phyloP scores from a whole-genome alignment of 2,113 vertebrate genomes.

The Stigmatopora argus region DNA sequence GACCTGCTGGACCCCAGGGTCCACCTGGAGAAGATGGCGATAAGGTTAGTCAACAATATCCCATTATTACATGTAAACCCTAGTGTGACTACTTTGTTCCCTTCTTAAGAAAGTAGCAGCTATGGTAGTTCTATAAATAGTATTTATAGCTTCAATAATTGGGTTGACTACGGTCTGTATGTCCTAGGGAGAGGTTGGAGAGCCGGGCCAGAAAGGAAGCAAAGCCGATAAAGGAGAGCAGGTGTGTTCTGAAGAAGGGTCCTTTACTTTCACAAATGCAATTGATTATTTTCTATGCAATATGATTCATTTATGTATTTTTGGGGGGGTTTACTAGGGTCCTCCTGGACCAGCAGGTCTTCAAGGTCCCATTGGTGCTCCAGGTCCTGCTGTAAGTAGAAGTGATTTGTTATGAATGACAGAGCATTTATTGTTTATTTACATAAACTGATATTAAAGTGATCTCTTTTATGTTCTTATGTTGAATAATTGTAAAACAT shows the following conservation, averaged over 20 bases:
- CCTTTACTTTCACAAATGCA: not conserved
- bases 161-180: conserved; percentile 13
- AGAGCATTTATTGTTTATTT: not conserved
- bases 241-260: conserved; percentile 55
- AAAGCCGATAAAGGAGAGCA: conserved; percentile 97
- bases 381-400: conserved; percentile 89
- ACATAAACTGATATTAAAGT: too few species aligned
- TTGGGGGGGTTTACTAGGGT: conserved; percentile 74
- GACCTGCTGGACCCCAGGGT: conserved; percentile 90
- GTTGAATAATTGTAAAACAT: too few species aligned
- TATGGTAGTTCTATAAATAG: not conserved
- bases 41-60: conserved; percentile 74
- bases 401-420: not conserved
- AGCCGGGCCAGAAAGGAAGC: conserved; percentile 93
- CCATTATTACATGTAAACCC: not conserved
- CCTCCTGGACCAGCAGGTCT: conserved; percentile 90
- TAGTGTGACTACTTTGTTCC: not conserved
- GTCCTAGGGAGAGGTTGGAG: conserved; percentile 91
- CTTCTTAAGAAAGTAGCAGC: not conserved
- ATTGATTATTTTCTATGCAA: not conserved
- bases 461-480: too few species aligned
- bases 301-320: not conserved
- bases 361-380: conserved; percentile 89
- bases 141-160: not conserved
- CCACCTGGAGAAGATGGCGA: conserved; percentile 96